Evolutionary conservation across 2,797 vertebrate genomes (phyloP).

Genomic region (Diplodus sargus): DNA sequence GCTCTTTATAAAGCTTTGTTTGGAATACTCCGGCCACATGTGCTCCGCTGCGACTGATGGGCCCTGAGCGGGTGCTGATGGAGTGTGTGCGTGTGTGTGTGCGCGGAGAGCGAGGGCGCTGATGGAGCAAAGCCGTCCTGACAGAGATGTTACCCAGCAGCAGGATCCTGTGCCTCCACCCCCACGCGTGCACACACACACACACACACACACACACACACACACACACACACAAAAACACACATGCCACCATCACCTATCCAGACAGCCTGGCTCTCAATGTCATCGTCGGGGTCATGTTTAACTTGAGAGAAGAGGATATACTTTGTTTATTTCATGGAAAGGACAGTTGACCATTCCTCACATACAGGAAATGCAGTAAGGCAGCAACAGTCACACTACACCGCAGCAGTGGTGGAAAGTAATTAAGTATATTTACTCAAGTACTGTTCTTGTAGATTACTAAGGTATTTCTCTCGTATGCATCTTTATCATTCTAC

Average conservation of each 20-base stretch:
- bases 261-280: slow-evolving; percentile 64
- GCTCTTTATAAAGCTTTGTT: slow-evolving; percentile 93
- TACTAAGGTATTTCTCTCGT: not conserved
- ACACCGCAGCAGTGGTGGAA: slow-evolving; percentile 13
- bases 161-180: slow-evolving; percentile 43
- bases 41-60: slow-evolving; percentile 86
- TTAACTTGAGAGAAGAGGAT: slow-evolving; percentile 72
- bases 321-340: slow-evolving; percentile 66
- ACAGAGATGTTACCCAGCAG: slow-evolving; percentile 83
- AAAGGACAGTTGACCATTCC: slow-evolving; percentile 65
- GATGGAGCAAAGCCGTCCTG: slow-evolving; percentile 78
- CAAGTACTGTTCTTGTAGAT: not conserved
- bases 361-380: slow-evolving; percentile 55
- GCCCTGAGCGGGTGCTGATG: slow-evolving; percentile 82
- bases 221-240: slow-evolving; percentile 24
- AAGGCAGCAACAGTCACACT: slow-evolving; percentile 30
- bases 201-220: slow-evolving; percentile 33
- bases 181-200: not conserved
- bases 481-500: no score
- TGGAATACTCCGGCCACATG: slow-evolving; percentile 91
- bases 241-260: slow-evolving; percentile 57
- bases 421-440: slow-evolving; percentile 13
- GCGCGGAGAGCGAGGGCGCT: slow-evolving; percentile 65
- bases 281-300: slow-evolving; percentile 72
- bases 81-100: slow-evolving; percentile 69